phyloP scores from a whole-genome alignment of 2,797 vertebrate species.

The Gymnothorax reevesii region DNA sequence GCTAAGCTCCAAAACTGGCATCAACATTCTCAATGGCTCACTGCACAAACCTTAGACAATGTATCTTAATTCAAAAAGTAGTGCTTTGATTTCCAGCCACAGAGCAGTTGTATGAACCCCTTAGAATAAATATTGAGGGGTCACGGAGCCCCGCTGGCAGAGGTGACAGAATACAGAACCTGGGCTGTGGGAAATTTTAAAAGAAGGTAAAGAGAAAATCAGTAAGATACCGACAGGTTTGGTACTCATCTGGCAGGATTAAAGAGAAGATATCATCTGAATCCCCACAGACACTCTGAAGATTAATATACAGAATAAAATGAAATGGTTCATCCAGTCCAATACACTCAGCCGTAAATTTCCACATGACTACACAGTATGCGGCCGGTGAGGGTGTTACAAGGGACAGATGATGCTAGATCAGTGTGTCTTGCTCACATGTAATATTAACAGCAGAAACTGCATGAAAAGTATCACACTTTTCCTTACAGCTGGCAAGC shows the following conservation, averaged over 20 bases:
- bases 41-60: background rate
- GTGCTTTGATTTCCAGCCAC: background rate
- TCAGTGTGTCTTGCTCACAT: background rate
- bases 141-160: background rate
- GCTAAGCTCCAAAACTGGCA: background rate
- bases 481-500: background rate
- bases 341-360: background rate
- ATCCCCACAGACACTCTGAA: background rate
- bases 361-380: background rate
- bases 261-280: background rate
- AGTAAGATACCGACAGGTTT: background rate
- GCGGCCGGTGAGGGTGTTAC: background rate
- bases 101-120: background rate
- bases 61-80: background rate
- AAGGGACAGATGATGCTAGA: background rate
- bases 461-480: background rate
- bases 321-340: background rate
- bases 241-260: background rate
- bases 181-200: background rate
- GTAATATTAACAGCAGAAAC: background rate
- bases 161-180: background rate
- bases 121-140: background rate
- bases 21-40: background rate
- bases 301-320: background rate
- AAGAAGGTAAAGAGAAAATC: background rate